Evolutionary conservation across 1,140 invertebrate genomes (phyloP).

Genomic region (Drosophila albomicans): DNA sequence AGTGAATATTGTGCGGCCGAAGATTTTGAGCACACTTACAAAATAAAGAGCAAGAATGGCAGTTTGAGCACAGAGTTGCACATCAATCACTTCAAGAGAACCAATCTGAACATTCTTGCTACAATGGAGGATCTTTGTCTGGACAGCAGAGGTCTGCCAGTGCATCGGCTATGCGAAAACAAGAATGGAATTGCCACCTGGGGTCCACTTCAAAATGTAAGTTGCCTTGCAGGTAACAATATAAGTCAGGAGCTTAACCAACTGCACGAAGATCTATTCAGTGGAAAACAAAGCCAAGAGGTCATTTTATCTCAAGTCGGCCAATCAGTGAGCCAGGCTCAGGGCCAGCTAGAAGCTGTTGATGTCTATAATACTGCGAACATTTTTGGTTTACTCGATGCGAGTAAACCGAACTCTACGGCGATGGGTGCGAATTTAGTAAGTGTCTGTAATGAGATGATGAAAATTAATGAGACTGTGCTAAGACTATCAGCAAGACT

Average conservation of each 20-base stretch:
- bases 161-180: conserved; percentile 39
- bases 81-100: conserved; percentile 45
- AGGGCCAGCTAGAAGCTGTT: conserved; percentile 47
- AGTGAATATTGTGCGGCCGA: conserved; percentile 38
- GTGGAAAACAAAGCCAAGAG: not conserved
- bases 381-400: conserved; percentile 48
- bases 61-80: not conserved
- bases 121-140: conserved; percentile 54
- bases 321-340: conserved; percentile 27
- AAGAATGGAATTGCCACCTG: conserved; percentile 45
- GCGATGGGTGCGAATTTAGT: conserved; percentile 36
- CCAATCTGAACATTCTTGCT: conserved; percentile 43
- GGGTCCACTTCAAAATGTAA: conserved; percentile 34
- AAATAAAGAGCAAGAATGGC: not conserved
- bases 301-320: conserved; percentile 27
- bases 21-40: conserved; percentile 48
- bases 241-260: conserved; percentile 50
- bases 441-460: conserved; percentile 57
- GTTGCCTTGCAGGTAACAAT: conserved; percentile 35
- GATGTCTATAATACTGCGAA: conserved; percentile 63
- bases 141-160: conserved; percentile 47
- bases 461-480: conserved; percentile 54
- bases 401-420: conserved; percentile 24
- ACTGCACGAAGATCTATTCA: conserved; percentile 3
- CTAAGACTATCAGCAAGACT: conserved; percentile 57